Evolutionary conservation across 2,888 invertebrate species (phyloP), one percentile per base, ranked within the genome.

Genomic region (Dorcus parallelipipedus): DNA sequence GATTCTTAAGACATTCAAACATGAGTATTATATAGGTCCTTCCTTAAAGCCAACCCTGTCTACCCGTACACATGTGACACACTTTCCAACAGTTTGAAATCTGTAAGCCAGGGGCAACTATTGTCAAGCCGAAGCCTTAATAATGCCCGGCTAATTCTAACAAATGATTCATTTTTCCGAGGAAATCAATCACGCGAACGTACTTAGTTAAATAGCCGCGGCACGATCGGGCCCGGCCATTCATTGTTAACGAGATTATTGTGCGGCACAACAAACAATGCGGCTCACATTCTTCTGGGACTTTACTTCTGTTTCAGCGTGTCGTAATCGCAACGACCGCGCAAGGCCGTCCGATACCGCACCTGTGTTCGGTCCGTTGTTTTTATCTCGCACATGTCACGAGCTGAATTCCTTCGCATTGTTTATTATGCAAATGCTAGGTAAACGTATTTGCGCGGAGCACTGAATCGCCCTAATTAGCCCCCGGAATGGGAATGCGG

Each of bases 371-470:
- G 59, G 55, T 55, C 26, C 52, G 55, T 61, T 52, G 58, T 65
- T 65, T 65, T 65, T 63, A 62, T 63, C 60, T 61, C 50, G 53
- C 62, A 56, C 62, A 61, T 61, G 62, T 63, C 61, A 61, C 55
- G 60, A 47, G 55, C 45, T 59, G 52, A 62, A 67, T 67, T 67
- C 67, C 64, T 56, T 33, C 54, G 57, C 63, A 67, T 67, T 67
- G 67, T 67, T 67, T 67, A 67, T 64, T 67, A 66, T 66, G 64
- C 58, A 64, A 66, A 66, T 65, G 58, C 52, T 45, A 45, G 45
- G 45, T 45, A 45, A 51, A 51, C 39, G 51, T 51, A 51, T 51
- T 40, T 20, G 26, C 20, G 3, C 20, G 20, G 17, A 17, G 14
- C 10, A 20, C 9, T 50, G n/a, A 50, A 39, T 39, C 40, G 40